Base-by-base conservation (phyloP, 64 coral and sea anemone genomes). In the Hydrozoanthus tunicans region DNA sequence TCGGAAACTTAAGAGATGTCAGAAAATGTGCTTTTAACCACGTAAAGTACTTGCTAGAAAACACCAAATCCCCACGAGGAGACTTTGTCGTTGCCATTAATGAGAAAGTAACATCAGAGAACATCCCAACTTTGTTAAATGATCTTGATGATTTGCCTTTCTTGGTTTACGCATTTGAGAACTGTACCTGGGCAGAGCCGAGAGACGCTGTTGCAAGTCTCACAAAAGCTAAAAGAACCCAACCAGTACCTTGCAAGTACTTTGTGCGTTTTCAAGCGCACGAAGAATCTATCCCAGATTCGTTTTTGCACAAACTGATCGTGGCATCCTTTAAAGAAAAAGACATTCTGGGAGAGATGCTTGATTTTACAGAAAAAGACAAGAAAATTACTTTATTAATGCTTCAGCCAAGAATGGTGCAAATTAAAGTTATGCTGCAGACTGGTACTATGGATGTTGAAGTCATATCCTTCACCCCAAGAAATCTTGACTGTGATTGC, bases 121-220 rank as follows among this genome's bases (percentile, higher is more conserved):
- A 6, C 54, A 77, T 89, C 68, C 85, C 85, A 75, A 76, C 55
- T 27, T 89, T 89, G 85, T 89, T 7, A 17, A 10, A 73, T 55
- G 69, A 89, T 25, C 70, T 89, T 89, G 85, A 89, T 9, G 10
- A 43, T 26, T 25, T 89, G n/a, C 85, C 85, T 52, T 66, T 84
- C 43, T 58, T 20, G 20, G 20, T 20, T 20, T 20, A 20, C 20
- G 20, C 20, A 20, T 20, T 20, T 20, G 20, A 20, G 20, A 20
- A 20, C 20, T 20, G 20, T 20, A 20, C 20, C 20, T 20, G 20
- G 20, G 20, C 20, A 20, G 51, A 53, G 64, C 26, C 25, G 14
- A 3, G 9, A 56, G 66, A 68, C 9, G 6, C 4, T 14, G 32
- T 5, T 72, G 51, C 52, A 59, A 58, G 43, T 89, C 43, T 52